phyloP scores from a whole-genome alignment of 2,113 vertebrate genomes.

The Rhadina sibilatrix region DNA sequence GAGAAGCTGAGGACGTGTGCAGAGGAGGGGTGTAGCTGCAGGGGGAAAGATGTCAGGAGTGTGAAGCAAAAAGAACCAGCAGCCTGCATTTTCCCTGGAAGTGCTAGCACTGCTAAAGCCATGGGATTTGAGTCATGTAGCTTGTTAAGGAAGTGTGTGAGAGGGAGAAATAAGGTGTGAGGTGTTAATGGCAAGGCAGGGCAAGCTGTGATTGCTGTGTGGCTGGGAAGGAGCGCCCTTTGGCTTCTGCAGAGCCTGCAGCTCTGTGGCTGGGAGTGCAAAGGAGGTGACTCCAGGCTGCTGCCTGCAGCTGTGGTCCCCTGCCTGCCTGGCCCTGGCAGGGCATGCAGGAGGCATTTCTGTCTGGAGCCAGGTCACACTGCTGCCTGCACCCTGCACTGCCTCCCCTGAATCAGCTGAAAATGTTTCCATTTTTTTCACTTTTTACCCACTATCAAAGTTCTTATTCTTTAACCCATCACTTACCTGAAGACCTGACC shows the following conservation, averaged over 20 bases:
- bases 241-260: neutral
- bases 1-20: neutral
- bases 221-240: neutral
- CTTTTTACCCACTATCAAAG: neutral
- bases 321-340: neutral
- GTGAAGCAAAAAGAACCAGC: neutral
- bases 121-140: neutral
- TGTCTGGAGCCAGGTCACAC: fast-evolving
- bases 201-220: neutral
- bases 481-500: slow-evolving; percentile 1
- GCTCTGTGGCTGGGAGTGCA: neutral
- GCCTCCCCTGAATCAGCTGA: neutral
- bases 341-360: neutral
- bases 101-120: neutral
- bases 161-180: neutral
- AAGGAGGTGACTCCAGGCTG: neutral
- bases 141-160: neutral
- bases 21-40: neutral
- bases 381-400: neutral
- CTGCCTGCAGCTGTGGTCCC: neutral
- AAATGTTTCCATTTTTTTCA: too few relatives aligned
- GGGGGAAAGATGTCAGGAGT: neutral
- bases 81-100: neutral
- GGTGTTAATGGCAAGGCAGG: neutral
- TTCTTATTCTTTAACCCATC: neutral